Conservation (phyloP, 2,797 vertebrate genomes). For the Mastacembelus armatus region DNA sequence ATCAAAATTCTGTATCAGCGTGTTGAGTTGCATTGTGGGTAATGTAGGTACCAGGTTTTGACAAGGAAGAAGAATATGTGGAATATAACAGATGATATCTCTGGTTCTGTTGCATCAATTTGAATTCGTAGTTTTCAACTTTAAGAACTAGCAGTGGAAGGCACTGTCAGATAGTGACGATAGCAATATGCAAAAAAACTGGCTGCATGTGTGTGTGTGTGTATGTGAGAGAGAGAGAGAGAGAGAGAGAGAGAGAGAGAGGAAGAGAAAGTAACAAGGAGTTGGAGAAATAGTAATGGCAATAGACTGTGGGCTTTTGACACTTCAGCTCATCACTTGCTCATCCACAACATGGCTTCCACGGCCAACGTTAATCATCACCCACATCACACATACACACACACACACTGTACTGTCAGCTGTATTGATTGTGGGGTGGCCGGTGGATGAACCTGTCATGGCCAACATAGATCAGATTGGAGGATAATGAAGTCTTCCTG, state of each 20-base stretch:
- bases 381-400: constrained; percentile 50
- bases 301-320: constrained; percentile 63
- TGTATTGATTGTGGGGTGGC: constrained; percentile 79
- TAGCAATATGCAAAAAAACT: constrained; percentile 15
- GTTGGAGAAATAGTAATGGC: constrained; percentile 48
- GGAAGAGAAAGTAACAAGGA: constrained; percentile 24
- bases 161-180: constrained; percentile 8
- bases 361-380: constrained; percentile 57
- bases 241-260: too few relatives aligned
- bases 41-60: too few relatives aligned
- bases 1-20: too few relatives aligned
- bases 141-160: constrained; percentile 21
- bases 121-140: too few relatives aligned
- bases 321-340: constrained; percentile 70
- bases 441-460: constrained; percentile 84
- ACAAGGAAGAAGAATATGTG: too few relatives aligned
- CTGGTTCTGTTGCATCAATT: too few relatives aligned
- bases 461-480: constrained; percentile 81
- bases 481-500: constrained; percentile 86
- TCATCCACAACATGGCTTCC: constrained; percentile 70
- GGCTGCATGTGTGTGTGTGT: not conserved
- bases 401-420: constrained; percentile 72
- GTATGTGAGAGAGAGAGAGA: not conserved
- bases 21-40: too few relatives aligned
- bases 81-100: too few relatives aligned